Conservation (phyloP, 2,888 invertebrate species). For the Parelbella ahira region DNA sequence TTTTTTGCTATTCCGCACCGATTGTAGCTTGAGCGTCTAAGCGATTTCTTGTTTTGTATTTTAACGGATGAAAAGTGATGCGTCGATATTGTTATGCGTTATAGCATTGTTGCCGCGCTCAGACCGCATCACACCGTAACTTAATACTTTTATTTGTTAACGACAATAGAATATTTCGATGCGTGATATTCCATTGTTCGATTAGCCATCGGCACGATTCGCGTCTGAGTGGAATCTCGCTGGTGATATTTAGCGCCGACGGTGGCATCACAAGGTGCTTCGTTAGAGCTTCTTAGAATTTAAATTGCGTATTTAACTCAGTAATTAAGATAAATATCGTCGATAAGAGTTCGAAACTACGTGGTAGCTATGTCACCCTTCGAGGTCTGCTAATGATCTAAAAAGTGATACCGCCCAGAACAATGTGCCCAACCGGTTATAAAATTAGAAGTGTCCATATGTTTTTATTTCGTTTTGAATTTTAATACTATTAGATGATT, state of each 20-base stretch:
- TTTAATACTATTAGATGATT: constrained; percentile 1
- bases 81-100: constrained; percentile 42
- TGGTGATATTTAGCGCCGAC: constrained; percentile 70
- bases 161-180: constrained; percentile 56
- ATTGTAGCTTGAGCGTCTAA: constrained; percentile 27
- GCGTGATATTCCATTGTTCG: constrained; percentile 66
- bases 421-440: constrained; percentile 26
- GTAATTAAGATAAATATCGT: constrained; percentile 75
- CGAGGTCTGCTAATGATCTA: constrained; percentile 43
- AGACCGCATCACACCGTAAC: constrained; percentile 51
- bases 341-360: constrained; percentile 61
- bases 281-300: constrained; percentile 58
- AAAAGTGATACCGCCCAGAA: constrained; percentile 34
- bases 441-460: constrained; percentile 1
- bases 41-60: constrained; percentile 33
- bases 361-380: constrained; percentile 54
- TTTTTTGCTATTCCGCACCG: constrained; percentile 40
- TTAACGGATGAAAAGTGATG: constrained; percentile 42
- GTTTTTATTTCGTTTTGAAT: constrained; percentile 4
- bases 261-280: constrained; percentile 71
- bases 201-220: constrained; percentile 56
- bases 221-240: constrained; percentile 53
- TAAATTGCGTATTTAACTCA: constrained; percentile 64
- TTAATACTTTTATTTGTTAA: constrained; percentile 50
- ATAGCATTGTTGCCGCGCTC: constrained; percentile 51